These are phyloP conservation scores for Presbytis comata DNA, from an alignment of 2,797 vertebrate genomes.

Conservation along the genomic window DNA sequence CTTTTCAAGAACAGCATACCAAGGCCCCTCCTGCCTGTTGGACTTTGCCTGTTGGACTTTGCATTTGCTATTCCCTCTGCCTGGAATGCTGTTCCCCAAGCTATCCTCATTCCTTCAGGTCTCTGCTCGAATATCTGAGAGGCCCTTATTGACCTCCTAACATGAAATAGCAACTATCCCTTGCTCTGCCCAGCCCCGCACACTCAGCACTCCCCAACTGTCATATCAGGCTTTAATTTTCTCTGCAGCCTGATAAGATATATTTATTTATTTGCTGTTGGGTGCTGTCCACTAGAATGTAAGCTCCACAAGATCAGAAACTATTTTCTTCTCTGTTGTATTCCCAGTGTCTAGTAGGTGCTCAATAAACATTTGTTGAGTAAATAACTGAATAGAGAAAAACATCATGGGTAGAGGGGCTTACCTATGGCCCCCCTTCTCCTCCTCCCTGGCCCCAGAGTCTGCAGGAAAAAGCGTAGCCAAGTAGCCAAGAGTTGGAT, in stretches of 20 bases:
- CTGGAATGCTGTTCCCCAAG: not conserved
- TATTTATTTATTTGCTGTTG: not conserved
- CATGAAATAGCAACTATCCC: not conserved
- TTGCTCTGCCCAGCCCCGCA: not conserved
- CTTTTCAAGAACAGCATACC: not conserved
- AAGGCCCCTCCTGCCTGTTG: not conserved
- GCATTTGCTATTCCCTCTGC: not conserved
- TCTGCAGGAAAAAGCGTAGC: not conserved
- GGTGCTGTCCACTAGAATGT: not conserved
- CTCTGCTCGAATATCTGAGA: not conserved
- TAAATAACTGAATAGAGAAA: not conserved
- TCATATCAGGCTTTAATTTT: not conserved
- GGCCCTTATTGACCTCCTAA: not conserved
- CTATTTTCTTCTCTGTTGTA: not conserved
- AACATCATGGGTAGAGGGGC: not conserved
- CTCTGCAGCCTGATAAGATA: not conserved
- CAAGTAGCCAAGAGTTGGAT: not conserved
- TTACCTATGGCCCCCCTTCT: not conserved
- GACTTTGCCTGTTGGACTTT: not conserved
- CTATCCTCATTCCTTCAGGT: not conserved
- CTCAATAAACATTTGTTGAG: not conserved
- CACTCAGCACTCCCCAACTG: not conserved
- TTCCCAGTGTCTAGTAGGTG: not conserved
- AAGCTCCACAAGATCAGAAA: not conserved
- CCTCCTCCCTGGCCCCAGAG: not conserved